These are phyloP conservation scores for Imbricaverruca yamaguchii DNA, from an alignment of 2,888 invertebrate species.

Conservation along the genomic window DNA sequence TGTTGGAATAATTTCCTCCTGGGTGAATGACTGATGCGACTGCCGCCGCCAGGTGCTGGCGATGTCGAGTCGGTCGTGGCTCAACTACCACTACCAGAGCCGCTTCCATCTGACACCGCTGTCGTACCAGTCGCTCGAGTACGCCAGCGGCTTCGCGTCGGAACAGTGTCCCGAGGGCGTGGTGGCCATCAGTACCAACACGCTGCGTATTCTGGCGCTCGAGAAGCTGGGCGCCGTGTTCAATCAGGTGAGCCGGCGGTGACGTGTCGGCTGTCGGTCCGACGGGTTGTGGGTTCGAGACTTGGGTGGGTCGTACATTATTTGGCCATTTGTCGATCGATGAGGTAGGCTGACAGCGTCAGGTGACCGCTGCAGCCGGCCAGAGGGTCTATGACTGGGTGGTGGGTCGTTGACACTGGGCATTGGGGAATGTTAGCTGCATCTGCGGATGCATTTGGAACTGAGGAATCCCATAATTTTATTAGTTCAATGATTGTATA, in stretches of 20 bases:
- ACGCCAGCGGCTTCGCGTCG: slow-evolving; percentile 86
- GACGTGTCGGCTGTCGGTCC: background rate
- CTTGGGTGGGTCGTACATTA: too few relatives aligned
- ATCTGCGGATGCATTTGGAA: too few relatives aligned
- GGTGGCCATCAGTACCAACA: slow-evolving; percentile 97
- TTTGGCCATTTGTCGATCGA: too few relatives aligned
- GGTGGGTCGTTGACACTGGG: too few relatives aligned
- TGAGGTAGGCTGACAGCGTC: too few relatives aligned
- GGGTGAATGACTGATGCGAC: too few relatives aligned
- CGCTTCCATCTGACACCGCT: slow-evolving; percentile 87
- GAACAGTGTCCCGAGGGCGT: slow-evolving; percentile 99
- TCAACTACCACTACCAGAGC: slow-evolving; percentile 97
- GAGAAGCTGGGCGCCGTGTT: slow-evolving; percentile 98
- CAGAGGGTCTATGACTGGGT: too few relatives aligned
- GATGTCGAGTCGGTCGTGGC: slow-evolving; percentile 95
- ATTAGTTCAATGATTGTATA: too few relatives aligned
- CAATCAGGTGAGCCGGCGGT: slow-evolving; percentile 58
- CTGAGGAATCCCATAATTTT: too few relatives aligned
- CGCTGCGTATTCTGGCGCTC: slow-evolving; percentile 88
- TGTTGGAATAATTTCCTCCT: too few relatives aligned
- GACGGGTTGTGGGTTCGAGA: slow-evolving; percentile 15
- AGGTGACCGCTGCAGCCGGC: too few relatives aligned
- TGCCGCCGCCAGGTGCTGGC: slow-evolving; percentile 59
- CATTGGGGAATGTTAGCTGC: too few relatives aligned
- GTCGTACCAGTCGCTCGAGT: slow-evolving; percentile 93